Evolutionary conservation across 2,113 vertebrate species (phyloP), one percentile per base, ranked within the genome.

Genomic region (Choloepus hoffmanni): DNA sequence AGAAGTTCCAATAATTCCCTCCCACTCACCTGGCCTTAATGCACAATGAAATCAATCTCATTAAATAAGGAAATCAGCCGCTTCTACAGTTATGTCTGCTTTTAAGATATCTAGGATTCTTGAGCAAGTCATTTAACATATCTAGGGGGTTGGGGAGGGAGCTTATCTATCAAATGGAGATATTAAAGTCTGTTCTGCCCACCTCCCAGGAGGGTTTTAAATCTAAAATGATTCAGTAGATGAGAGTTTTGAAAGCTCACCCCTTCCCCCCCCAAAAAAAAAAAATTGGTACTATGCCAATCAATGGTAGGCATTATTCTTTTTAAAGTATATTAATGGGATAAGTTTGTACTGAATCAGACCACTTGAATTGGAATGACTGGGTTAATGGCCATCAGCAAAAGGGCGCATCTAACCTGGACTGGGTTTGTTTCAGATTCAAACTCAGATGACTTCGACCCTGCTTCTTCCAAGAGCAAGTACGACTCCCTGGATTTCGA

Each of bases 401-500:
- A 84, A 81, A 36, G 50, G 3, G 10, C 58, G 3, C 10, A 11
- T 93, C 92, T 98, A 86, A 97, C 50, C 62, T 62, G 33, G 8
- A 43, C 43, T 97, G 89, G 33, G 87, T 98, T 97, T 95, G 45
- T 99, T 99, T 96, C 98, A 99, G 99, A 99, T 99, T 99, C 99
- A 98, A 99, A 99, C 98, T 99, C 99, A 97, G 99, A 99, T 96
- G 99, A 99, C 99, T 99, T 99, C 98, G 99, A 99, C 98, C 99
- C 99, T 98, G 98, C 99, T 98, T 99, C 99, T 98, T 99, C 99
- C 96, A 99, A 99, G 99, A 99, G 99, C 99, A 99, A 99, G 98
- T 99, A 99, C 96, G 99, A 99, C 99, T 99, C 99, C 98, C 99
- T 99, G 99, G 99, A 99, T 99, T 99, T 99, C 95, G 99, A 99